A percentile compares a stretch with the other conserved stretches of the same genome.
These are phyloP conservation scores for Lepus timidus DNA, from an alignment of 2,113 vertebrate genomes.

Conservation along the genomic window DNA sequence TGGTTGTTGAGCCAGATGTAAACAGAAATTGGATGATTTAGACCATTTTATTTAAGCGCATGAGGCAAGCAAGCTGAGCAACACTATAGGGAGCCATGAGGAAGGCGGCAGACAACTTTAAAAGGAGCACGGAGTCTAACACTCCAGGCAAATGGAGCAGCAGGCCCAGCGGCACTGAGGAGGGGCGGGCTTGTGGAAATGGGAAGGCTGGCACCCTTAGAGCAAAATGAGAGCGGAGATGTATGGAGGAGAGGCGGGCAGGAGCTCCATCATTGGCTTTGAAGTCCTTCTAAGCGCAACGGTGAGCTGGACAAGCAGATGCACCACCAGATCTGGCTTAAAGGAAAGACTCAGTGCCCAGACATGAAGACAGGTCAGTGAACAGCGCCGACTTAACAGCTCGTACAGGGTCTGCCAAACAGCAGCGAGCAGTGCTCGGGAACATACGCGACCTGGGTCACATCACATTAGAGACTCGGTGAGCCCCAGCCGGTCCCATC, in stretches of 20 bases:
- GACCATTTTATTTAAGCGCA: background rate
- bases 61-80: background rate
- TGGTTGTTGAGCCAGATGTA: background rate
- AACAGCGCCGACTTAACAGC: background rate
- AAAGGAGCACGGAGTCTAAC: background rate
- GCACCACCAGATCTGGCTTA: background rate
- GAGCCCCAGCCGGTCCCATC: background rate
- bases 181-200: background rate
- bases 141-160: background rate
- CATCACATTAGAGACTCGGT: background rate
- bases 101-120: background rate
- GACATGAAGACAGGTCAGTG: background rate
- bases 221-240: background rate
- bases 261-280: background rate
- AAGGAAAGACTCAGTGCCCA: background rate
- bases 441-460: background rate
- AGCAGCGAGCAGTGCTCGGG: background rate
- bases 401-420: background rate
- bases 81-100: background rate
- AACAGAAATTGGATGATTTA: conserved; percentile 1
- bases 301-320: background rate
- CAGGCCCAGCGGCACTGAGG: background rate
- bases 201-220: background rate
- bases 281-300: background rate
- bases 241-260: background rate